Evolutionary conservation across 2,888 invertebrate species (phyloP).

Genomic region (Caenorhabditis macrosperma): DNA sequence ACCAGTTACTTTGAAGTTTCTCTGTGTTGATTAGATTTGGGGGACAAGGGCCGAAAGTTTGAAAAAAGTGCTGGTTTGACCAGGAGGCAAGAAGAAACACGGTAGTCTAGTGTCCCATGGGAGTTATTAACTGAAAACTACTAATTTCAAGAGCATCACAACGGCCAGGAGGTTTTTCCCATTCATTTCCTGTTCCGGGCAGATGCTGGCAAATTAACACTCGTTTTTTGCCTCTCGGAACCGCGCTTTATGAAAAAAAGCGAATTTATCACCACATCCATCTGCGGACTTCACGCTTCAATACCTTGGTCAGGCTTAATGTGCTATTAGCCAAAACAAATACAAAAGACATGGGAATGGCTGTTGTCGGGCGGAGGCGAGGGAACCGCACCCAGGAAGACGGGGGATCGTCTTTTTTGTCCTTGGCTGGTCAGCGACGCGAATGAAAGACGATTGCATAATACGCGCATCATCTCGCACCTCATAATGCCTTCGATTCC

Average conservation of each 20-base stretch:
- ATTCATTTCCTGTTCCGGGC: slow-evolving; percentile 25
- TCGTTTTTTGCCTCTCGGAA: slow-evolving; percentile 1
- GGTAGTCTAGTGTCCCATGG: neutral
- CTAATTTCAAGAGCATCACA: neutral
- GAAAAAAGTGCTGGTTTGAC: slow-evolving; percentile 47
- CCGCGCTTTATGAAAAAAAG: slow-evolving; percentile 27
- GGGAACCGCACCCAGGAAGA: slow-evolving; percentile 6
- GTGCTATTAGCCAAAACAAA: slow-evolving; percentile 60
- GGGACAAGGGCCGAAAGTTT: slow-evolving; percentile 23
- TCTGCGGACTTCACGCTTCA: slow-evolving; percentile 56
- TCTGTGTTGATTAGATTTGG: slow-evolving; percentile 50
- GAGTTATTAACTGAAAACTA: slow-evolving; percentile 29
- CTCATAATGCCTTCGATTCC: slow-evolving; percentile 42
- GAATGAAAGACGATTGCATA: slow-evolving; percentile 60
- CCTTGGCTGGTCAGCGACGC: slow-evolving; percentile 65
- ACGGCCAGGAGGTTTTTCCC: neutral
- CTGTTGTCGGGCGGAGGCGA: neutral
- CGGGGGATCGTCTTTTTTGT: slow-evolving; percentile 39
- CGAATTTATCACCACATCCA: slow-evolving; percentile 55
- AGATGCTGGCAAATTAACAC: slow-evolving; percentile 6
- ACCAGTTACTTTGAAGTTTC: slow-evolving; percentile 38
- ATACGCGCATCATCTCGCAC: slow-evolving; percentile 60
- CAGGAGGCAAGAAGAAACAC: slow-evolving; percentile 25
- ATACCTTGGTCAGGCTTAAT: slow-evolving; percentile 51
- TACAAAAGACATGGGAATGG: slow-evolving; percentile 55